These are phyloP conservation scores for Salvelinus namaycush DNA, from an alignment of 2,113 vertebrate genomes.

Conservation along the genomic window DNA sequence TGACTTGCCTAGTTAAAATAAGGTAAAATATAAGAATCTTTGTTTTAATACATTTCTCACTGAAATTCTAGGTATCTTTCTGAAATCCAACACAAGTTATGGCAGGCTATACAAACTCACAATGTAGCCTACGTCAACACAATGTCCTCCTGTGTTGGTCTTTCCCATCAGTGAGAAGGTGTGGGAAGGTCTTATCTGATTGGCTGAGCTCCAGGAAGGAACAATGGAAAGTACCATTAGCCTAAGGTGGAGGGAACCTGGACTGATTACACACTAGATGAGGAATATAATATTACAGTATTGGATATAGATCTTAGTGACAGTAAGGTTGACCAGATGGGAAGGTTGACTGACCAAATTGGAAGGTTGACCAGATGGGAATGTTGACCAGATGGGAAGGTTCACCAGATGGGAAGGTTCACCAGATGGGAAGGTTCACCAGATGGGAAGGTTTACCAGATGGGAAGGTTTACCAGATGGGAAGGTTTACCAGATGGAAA, in stretches of 20 bases:
- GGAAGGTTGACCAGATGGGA: too few relatives aligned
- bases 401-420: too few relatives aligned
- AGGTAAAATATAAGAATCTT: too few relatives aligned
- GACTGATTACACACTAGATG: constrained; percentile 11
- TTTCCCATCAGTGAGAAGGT: constrained; percentile 48
- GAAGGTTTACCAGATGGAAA: too few relatives aligned
- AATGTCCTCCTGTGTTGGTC: constrained; percentile 51
- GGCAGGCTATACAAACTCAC: constrained; percentile 26
- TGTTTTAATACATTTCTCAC: not conserved
- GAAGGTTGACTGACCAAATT: too few relatives aligned
- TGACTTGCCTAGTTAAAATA: too few relatives aligned
- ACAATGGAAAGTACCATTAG: constrained; percentile 53
- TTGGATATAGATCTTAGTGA: too few relatives aligned
- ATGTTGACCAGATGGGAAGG: too few relatives aligned
- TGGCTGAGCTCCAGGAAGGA: constrained; percentile 50
- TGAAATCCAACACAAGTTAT: constrained; percentile 13
- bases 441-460: too few relatives aligned
- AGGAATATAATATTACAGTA: not conserved
- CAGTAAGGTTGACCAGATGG: too few relatives aligned
- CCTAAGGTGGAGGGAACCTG: constrained; percentile 28
- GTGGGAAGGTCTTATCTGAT: constrained; percentile 57
- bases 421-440: too few relatives aligned
- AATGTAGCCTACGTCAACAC: not conserved
- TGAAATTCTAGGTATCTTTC: constrained; percentile 8
- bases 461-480: too few relatives aligned